phyloP scores from a whole-genome alignment of 1,140 invertebrate genomes.

The Zelostemma sp. region DNA sequence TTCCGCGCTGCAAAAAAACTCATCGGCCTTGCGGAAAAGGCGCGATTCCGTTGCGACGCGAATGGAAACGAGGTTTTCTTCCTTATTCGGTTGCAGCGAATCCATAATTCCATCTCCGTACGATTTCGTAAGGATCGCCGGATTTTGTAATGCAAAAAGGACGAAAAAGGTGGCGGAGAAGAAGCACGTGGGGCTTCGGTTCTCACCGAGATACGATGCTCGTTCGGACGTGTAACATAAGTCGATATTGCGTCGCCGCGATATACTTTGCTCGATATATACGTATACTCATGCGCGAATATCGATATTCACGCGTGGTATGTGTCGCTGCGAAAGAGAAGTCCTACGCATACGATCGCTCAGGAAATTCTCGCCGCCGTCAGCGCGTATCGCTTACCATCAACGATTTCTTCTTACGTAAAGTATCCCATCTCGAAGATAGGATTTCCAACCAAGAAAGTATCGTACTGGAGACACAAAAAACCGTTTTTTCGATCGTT shows the following conservation, averaged over 20 bases:
- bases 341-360: slow-evolving; percentile 57
- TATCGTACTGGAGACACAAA: slow-evolving; percentile 20
- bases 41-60: too few relatives aligned
- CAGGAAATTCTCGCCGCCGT: slow-evolving; percentile 54
- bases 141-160: slow-evolving; percentile 28
- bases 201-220: slow-evolving; percentile 65
- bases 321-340: slow-evolving; percentile 49
- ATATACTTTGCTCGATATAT: slow-evolving; percentile 52
- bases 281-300: slow-evolving; percentile 37
- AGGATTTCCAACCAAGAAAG: slow-evolving; percentile 51
- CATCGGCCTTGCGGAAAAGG: too few relatives aligned
- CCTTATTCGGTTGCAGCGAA: too few relatives aligned
- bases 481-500: too few relatives aligned
- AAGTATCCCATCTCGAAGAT: slow-evolving; percentile 59
- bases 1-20: slow-evolving; percentile 28
- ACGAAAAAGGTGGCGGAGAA: slow-evolving; percentile 33
- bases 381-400: slow-evolving; percentile 58
- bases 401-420: slow-evolving; percentile 61
- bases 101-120: too few relatives aligned
- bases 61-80: too few relatives aligned
- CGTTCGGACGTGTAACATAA: slow-evolving; percentile 63
- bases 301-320: slow-evolving; percentile 47
- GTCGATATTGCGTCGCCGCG: slow-evolving; percentile 58
- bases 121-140: too few relatives aligned
- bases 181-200: slow-evolving; percentile 62